A percentile compares a stretch with the other conserved stretches of the same genome.
Conservation (phyloP, 1,140 invertebrate species). For the Sitobion miscanthi region DNA sequence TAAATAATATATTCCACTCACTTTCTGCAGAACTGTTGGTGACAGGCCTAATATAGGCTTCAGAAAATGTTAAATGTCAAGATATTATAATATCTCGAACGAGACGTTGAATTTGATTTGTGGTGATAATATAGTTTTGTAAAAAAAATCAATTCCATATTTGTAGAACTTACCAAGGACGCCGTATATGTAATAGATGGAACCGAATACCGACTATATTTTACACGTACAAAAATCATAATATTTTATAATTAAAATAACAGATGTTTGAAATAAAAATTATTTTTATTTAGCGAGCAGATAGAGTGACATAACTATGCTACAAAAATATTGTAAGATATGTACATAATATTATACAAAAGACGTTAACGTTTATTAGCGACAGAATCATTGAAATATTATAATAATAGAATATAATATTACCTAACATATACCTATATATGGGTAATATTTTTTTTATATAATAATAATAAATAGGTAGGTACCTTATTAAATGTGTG, state of each 20-base stretch:
- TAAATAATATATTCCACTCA: not conserved
- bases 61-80: not conserved
- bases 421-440: too few relatives aligned
- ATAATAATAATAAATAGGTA: not conserved
- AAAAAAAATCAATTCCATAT: not conserved
- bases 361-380: not conserved
- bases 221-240: not conserved
- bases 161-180: not conserved
- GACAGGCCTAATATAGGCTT: not conserved
- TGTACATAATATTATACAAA: not conserved
- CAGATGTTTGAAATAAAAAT: too few relatives aligned
- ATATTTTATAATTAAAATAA: not conserved
- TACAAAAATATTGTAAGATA: not conserved
- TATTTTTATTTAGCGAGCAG: not conserved
- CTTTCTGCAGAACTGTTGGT: not conserved
- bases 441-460: not conserved
- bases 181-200: too few relatives aligned
- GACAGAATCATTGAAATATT: not conserved
- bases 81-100: not conserved
- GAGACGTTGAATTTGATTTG: not conserved
- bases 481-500: not conserved
- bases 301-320: not conserved
- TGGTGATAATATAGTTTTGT: not conserved
- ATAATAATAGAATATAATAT: not conserved
- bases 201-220: too few relatives aligned